Percentiles rank a stretch among this genome's conserved stretches.
phyloP scores from a whole-genome alignment of 2,113 vertebrate species.

The Sturnus vulgaris region DNA sequence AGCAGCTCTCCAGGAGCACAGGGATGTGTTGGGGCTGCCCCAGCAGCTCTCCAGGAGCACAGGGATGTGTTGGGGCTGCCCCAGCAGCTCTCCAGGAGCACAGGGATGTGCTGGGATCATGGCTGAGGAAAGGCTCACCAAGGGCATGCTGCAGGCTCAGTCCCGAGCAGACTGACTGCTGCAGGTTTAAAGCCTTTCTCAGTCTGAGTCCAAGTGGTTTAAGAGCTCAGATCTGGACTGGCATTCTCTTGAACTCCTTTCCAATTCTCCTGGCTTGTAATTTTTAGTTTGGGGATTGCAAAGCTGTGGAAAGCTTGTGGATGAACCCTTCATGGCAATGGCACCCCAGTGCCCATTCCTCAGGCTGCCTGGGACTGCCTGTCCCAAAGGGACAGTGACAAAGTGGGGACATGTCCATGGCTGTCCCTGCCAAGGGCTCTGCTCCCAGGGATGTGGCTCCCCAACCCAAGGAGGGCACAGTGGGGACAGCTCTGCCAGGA shows the following conservation, averaged over 20 bases:
- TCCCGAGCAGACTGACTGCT: neutral
- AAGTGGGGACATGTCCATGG: neutral
- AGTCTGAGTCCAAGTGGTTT: neutral
- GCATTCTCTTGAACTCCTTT: neutral
- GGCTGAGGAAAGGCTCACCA: neutral
- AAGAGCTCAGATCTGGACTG: neutral
- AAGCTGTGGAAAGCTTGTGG: neutral
- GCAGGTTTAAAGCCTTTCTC: neutral
- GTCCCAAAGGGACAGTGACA: neutral
- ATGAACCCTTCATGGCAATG: neutral
- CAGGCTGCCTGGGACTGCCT: neutral
- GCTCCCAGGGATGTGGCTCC: fast-evolving
- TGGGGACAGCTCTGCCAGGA: neutral
- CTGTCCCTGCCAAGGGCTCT: neutral
- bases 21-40: no score
- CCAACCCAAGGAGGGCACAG: neutral
- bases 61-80: neutral
- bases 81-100: neutral
- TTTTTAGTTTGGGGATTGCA: neutral
- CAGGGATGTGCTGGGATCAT: neutral
- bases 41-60: neutral
- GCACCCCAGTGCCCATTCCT: fast-evolving
- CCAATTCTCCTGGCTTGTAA: neutral
- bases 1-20: no score
- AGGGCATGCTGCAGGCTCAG: fast-evolving